phyloP scores from a whole-genome alignment of 2,113 vertebrate species.

The Podarcis cretensis region DNA sequence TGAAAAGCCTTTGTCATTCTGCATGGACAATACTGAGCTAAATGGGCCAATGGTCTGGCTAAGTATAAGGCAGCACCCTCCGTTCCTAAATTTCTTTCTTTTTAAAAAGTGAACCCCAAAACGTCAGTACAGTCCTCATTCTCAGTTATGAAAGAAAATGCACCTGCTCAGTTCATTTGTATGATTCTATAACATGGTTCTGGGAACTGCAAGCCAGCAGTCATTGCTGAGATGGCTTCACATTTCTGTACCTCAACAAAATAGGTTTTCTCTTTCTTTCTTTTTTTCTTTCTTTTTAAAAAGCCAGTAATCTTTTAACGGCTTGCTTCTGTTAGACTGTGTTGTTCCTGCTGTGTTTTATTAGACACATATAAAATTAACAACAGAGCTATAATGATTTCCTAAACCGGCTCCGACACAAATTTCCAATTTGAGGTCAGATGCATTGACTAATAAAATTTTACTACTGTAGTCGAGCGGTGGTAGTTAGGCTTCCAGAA shows the following conservation, averaged over 20 bases:
- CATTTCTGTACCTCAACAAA: not conserved
- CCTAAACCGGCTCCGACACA: constrained; percentile 87
- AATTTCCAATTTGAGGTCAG: constrained; percentile 95
- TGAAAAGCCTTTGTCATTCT: too few relatives aligned
- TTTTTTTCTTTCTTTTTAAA: too few relatives aligned
- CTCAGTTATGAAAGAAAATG: not conserved
- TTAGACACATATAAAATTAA: constrained; percentile 98
- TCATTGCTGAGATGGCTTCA: not conserved
- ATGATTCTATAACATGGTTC: not conserved
- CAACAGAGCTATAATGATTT: constrained; percentile 90
- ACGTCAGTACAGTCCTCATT: too few relatives aligned
- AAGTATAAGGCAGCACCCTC: too few relatives aligned
- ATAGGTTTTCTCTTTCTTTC: not conserved
- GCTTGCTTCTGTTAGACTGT: constrained; percentile 60
- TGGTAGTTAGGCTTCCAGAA: constrained; percentile 74
- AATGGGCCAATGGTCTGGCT: too few relatives aligned
- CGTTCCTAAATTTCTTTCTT: too few relatives aligned
- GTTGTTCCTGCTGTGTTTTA: constrained; percentile 88
- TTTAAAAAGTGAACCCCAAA: too few relatives aligned
- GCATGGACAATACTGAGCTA: too few relatives aligned
- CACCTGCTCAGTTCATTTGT: not conserved
- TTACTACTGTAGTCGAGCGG: constrained; percentile 87
- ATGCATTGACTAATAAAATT: constrained; percentile 92
- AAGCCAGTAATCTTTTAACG: constrained; percentile 25
- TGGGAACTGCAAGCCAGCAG: not conserved